Percentiles rank a stretch among this genome's conserved stretches.
These are phyloP conservation scores for Cervus canadensis DNA, from an alignment of 2,113 vertebrate genomes.

Conservation along the genomic window DNA sequence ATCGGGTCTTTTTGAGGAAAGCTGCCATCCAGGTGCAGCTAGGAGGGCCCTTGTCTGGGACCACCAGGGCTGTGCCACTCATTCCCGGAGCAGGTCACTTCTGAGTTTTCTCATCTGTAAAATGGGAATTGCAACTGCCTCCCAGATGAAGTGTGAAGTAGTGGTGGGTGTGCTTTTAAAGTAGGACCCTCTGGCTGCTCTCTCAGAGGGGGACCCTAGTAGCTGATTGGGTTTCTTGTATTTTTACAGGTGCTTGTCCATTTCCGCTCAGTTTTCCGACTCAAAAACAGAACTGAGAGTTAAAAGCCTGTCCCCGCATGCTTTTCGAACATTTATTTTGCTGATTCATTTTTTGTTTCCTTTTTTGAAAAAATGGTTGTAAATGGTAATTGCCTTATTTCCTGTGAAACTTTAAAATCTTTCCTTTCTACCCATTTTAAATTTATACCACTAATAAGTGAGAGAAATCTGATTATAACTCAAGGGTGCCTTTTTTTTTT, in stretches of 20 bases:
- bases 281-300: not conserved
- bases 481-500: not conserved
- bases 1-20: not conserved
- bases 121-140: not conserved
- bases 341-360: not conserved
- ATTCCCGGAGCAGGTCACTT: not conserved
- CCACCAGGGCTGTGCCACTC: not conserved
- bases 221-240: not conserved
- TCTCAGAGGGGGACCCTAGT: not conserved
- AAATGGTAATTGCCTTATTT: not conserved
- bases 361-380: not conserved
- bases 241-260: not conserved
- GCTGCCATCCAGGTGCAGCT: not conserved
- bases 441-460: not conserved
- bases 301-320: not conserved
- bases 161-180: not conserved
- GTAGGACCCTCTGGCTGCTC: not conserved
- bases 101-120: not conserved
- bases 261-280: not conserved
- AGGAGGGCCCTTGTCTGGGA: not conserved
- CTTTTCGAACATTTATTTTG: conserved; percentile 27
- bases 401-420: not conserved
- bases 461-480: not conserved
- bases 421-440: not conserved
- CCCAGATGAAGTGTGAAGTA: not conserved